Evolutionary conservation across 2,113 vertebrate genomes (phyloP), one percentile per base, ranked within the genome.

Genomic region (Syrrhaptes paradoxus): DNA sequence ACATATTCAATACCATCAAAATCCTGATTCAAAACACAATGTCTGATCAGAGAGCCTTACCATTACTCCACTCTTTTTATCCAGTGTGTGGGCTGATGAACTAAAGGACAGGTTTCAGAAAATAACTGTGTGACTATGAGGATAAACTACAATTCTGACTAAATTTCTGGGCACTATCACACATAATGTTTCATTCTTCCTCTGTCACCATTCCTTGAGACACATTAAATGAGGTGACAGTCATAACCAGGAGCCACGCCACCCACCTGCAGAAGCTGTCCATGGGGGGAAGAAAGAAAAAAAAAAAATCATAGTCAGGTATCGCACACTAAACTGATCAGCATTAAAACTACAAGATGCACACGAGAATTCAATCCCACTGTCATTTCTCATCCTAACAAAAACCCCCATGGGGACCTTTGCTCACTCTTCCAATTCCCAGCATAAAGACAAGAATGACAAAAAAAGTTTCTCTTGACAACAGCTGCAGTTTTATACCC

Each of bases 91-190:
- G 87, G 79, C 2, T 84, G 93, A 67, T 74, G 82, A 93, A 76
- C 72, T 88, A 86, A 91, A 94, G 82, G 81, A 90, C 81, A 89
- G 94, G 82, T 93, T 95, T 96, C 94, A 93, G 78, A 95, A 94
- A 89, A 87, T 87, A 96, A 82, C 90, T 80, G n/a, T 57, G 80
- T 52, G 93, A 89, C 87, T 94, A 85, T 62, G 70, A 96, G 89
- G 70, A 94, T 91, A 94, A 94, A 90, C 61, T 84, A 94, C 72
- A 96, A 78, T 90, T 86, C 72, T 86, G 79, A 90, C 90, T 90
- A 90, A 74, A 88, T 77, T 94, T 96, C 87, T 95, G 72, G 59
- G 85, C 26, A 3, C 68, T 86, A 41, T 72, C 92, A 92, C 48
- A 83, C 51, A 84, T 59, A 63, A 76, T n/a, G 61, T 77, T 95